Base-by-base conservation (phyloP, 2,113 vertebrate genomes). In the Spea bombifrons region DNA sequence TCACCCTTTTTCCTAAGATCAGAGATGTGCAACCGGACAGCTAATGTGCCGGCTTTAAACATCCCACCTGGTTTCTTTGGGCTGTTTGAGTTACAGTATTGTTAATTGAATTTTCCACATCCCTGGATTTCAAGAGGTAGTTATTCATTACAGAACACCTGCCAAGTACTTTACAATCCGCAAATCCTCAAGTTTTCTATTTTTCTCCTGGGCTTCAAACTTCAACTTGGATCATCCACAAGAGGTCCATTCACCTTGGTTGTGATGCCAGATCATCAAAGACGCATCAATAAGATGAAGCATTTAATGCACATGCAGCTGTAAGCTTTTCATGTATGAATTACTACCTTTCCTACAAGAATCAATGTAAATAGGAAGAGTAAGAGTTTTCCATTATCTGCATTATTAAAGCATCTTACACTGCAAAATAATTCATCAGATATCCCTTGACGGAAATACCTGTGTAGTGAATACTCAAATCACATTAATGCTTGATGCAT, bases 181-280 rank as follows among this genome's bases (percentile, higher is more conserved):
- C 59, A 61, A 13, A 10, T 13, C 5, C 59, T 1, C 13, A 68
- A 49, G 7, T 50, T 70, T 48, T 16, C 6, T n/a, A 70, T 70
- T 0, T 50, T 70, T 16, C n/a, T 70, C 67, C 10, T 70, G 47
- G 46, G 66, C 3, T 45, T 10, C 13, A 46, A 4, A 47, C 3
- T 68, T 12, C 45, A 68, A 68, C 66, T 47, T 46, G 10, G 45
- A 68, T 68, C 12, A 49, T 16, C 67, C 46, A 16, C 67, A 50
- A 50, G n/a, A 70, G 67, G 47, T 16, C 13, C 12, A 49, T 70
- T 50, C 47, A 70, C 67, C 67, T 70, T 70, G 67, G 13, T 70
- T 50, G 13, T 13, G 4, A 9, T 70, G 10, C 47, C 46, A 70
- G 67, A 49, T 70, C 9, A 49, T 50, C n/a, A 69, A 46, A 12